Evolutionary conservation across 2,888 invertebrate species (phyloP).

Genomic region (Oscheius sp.): DNA sequence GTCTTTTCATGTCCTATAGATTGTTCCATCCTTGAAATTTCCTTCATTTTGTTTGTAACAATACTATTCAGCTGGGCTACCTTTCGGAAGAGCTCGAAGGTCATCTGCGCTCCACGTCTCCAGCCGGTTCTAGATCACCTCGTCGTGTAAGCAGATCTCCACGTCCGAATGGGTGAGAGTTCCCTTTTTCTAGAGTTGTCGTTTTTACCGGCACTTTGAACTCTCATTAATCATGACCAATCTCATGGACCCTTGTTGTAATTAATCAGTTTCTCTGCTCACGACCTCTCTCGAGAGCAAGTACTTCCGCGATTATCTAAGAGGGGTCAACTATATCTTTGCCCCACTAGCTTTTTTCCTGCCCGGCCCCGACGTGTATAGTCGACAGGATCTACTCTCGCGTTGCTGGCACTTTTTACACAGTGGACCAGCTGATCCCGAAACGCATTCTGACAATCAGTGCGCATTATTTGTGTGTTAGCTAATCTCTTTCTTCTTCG

Average conservation of each 20-base stretch:
- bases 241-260: not conserved
- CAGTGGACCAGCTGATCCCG: conserved; percentile 35
- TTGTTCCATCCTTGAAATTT: not conserved
- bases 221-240: not conserved
- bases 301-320: conserved; percentile 16
- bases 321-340: conserved; percentile 10
- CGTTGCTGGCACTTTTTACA: conserved; percentile 35
- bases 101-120: conserved; percentile 39
- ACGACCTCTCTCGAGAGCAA: not conserved
- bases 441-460: conserved; percentile 37
- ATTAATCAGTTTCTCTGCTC: not conserved
- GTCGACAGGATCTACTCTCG: conserved; percentile 23
- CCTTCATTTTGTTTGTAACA: not conserved
- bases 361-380: conserved; percentile 23
- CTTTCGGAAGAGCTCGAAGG: conserved; percentile 57
- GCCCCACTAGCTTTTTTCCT: conserved; percentile 18
- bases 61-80: conserved; percentile 45
- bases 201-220: too few species aligned
- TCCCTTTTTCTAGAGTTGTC: too few species aligned
- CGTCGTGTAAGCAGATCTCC: conserved; percentile 36
- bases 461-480: conserved; percentile 25
- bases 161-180: conserved; percentile 21
- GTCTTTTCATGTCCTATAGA: not conserved
- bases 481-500: conserved; percentile 3
- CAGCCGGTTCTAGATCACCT: conserved; percentile 33